Conservation (phyloP, 2,797 vertebrate genomes). For the Oreochromis grahami region DNA sequence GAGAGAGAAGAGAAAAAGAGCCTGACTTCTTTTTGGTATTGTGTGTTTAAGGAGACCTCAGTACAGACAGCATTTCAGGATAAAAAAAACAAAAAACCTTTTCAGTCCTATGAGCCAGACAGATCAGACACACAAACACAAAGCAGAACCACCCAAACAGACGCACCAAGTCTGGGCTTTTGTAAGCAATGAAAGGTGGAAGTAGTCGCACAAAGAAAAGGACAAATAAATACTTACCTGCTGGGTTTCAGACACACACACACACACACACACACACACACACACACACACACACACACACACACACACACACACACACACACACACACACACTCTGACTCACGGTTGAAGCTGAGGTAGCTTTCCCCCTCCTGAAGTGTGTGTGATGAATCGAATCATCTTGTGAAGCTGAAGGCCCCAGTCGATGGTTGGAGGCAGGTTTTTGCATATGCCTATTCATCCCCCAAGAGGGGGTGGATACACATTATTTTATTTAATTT, state of each 20-base stretch:
- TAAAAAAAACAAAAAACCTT: background rate
- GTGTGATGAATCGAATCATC: constrained; percentile 87
- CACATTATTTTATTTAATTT: background rate
- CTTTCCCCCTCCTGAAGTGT: constrained; percentile 79
- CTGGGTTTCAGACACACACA: background rate
- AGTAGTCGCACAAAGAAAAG: constrained; percentile 20
- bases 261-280: background rate
- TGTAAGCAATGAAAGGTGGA: constrained; percentile 38
- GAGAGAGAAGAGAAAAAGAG: background rate
- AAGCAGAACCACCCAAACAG: constrained; percentile 25
- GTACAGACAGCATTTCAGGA: background rate
- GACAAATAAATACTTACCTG: constrained; percentile 35
- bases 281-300: background rate
- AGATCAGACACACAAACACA: constrained; percentile 46
- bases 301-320: background rate
- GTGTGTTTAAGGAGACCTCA: constrained; percentile 23
- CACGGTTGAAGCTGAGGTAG: constrained; percentile 87
- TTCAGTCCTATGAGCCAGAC: constrained; percentile 28
- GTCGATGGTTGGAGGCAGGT: constrained; percentile 82
- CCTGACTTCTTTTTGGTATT: constrained; percentile 1
- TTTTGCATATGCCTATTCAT: constrained; percentile 88
- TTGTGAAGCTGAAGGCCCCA: constrained; percentile 86
- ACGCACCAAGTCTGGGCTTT: constrained; percentile 32
- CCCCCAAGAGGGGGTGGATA: constrained; percentile 68
- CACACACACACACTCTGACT: constrained; percentile 33